Percentiles rank a stretch among this genome's conserved stretches.
These are phyloP conservation scores for Lamellibrachia satsuma DNA, from an alignment of 2,888 invertebrate genomes.

Conservation along the genomic window DNA sequence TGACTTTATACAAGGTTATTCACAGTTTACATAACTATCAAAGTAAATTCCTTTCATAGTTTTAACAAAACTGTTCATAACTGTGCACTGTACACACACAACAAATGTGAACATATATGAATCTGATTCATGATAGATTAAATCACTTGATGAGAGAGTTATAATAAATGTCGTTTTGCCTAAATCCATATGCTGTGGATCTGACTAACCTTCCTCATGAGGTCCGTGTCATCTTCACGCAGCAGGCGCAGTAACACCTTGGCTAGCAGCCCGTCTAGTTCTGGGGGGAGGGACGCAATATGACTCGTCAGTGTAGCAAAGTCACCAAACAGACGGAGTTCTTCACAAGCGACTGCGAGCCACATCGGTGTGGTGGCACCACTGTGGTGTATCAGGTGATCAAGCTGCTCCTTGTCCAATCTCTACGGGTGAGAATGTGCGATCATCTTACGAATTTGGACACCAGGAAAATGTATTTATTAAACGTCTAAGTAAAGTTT, in stretches of 20 bases:
- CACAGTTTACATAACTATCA: no score
- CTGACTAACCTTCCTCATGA: conserved; percentile 48
- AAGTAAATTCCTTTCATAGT: no score
- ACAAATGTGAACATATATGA: no score
- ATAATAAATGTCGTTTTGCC: background rate
- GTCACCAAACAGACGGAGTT: conserved; percentile 59
- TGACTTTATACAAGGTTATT: no score
- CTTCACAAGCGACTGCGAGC: conserved; percentile 57
- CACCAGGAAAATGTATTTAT: background rate
- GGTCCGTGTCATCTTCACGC: conserved; percentile 51
- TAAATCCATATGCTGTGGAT: conserved; percentile 29
- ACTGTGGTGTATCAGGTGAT: conserved; percentile 45
- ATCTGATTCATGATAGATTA: no score
- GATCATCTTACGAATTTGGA: background rate
- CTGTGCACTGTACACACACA: no score
- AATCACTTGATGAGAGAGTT: no score
- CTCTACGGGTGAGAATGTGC: conserved; percentile 42
- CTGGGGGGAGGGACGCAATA: conserved; percentile 49
- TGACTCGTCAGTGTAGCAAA: conserved; percentile 52
- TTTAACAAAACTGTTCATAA: no score
- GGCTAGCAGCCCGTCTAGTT: conserved; percentile 48
- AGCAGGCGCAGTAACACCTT: conserved; percentile 50
- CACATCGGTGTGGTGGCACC: conserved; percentile 55
- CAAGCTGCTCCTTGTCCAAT: conserved; percentile 51
- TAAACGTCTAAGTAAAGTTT: background rate